Base-by-base conservation (phyloP, 2,797 vertebrate species). In the Alectoris magna region DNA sequence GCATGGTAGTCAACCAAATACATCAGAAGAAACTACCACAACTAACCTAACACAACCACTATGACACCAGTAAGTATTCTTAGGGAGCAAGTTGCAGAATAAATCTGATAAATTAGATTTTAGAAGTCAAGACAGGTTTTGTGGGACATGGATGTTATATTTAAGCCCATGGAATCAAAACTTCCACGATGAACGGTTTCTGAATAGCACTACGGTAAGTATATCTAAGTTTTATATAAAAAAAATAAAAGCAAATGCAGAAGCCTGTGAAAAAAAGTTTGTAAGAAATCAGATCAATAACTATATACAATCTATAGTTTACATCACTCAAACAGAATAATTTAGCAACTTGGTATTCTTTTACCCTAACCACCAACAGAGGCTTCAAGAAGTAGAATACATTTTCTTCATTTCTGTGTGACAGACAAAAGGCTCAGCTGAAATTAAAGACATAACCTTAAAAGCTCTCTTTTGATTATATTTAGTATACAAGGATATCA, bases 371-470 rank as follows among this genome's bases (percentile, higher is more conserved):
- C 24, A 11, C 69, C 66, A 80, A 71, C 78, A 68, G 66, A 83
- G 36, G 67, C 39, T 64, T 64, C 43, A 85, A 63, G 43, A 67
- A 72, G 13, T 48, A 27, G 13, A 38, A 89, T 34, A 80, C 38
- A 75, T 80, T 83, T 80, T 70, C 6, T 6, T 67, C 49, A 72
- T 26, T 88, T 83, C 36, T 44, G 6, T 48, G 55, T 49, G n/a
- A 84, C 6, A 90, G 59, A 51, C 76, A 70, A 91, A 87, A 91
- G 34, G 18, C n/a, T 83, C 19, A 55, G 36, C 29, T 85, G 76
- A 93, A 95, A 93, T 75, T 66, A 78, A 91, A 93, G 78, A 83
- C 36, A 44, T 43, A 94, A 72, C 9, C 56, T 87, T 80, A 91
- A 31, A 94, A 81, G 27, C 4, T 83, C n/a, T 85, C 49, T 85